phyloP scores from a whole-genome alignment of 1,140 invertebrate genomes.

The Aphis gossypii region DNA sequence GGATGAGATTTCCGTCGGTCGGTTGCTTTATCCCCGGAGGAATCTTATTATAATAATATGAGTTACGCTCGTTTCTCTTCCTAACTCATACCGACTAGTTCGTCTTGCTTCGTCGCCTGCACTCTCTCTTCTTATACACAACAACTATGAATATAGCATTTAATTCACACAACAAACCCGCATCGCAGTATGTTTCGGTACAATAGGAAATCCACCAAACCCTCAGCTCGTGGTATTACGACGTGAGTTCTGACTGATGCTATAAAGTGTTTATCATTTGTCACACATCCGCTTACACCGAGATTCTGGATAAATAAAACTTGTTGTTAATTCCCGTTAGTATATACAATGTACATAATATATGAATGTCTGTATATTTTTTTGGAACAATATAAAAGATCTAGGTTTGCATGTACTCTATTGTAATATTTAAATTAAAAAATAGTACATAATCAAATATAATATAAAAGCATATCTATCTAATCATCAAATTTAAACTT shows the following conservation, averaged over 20 bases:
- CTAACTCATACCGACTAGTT: not conserved
- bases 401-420: not conserved
- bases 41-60: conserved; percentile 57
- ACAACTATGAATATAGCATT: conserved; percentile 15
- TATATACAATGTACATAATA: not conserved
- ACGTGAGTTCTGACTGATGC: conserved; percentile 21
- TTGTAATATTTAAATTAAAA: not conserved
- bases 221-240: not conserved
- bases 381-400: not conserved
- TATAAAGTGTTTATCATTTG: conserved; percentile 22
- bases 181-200: conserved; percentile 2
- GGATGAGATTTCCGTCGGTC: conserved; percentile 50
- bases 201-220: conserved; percentile 36
- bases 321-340: not conserved
- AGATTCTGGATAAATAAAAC: not conserved
- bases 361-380: not conserved
- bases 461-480: not conserved
- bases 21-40: conserved; percentile 37
- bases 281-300: not conserved
- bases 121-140: not conserved
- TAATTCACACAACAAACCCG: conserved; percentile 9
- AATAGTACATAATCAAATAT: not conserved
- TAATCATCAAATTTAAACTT: not conserved
- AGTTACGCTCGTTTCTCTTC: conserved; percentile 43
- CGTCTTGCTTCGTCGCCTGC: not conserved